Evolutionary conservation across 1,140 invertebrate species (phyloP).

Genomic region (Drosophila lacertosa): DNA sequence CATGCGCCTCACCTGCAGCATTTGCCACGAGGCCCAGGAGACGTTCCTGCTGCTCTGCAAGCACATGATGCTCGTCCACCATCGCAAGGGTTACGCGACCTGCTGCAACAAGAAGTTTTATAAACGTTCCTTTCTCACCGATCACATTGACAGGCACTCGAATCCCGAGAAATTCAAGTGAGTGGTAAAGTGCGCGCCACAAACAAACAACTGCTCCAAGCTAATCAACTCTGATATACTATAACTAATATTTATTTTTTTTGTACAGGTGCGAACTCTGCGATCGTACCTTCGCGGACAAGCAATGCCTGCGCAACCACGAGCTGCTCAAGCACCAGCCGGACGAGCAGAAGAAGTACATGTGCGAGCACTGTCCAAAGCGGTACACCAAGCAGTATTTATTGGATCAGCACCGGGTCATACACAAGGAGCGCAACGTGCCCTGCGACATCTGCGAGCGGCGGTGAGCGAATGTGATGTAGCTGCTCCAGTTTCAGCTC

Average conservation of each 20-base stretch:
- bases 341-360: conserved; percentile 68
- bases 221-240: background rate
- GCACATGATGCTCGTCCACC: conserved; percentile 67
- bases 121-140: conserved; percentile 69
- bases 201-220: background rate
- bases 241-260: background rate
- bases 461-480: conserved; percentile 40
- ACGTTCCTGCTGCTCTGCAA: conserved; percentile 65
- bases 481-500: background rate
- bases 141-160: conserved; percentile 73
- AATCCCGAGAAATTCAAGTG: conserved; percentile 79
- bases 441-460: conserved; percentile 64
- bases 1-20: conserved; percentile 72
- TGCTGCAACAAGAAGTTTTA: conserved; percentile 82
- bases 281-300: conserved; percentile 69
- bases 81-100: conserved; percentile 65
- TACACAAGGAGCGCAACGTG: conserved; percentile 68
- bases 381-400: conserved; percentile 73
- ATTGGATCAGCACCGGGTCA: conserved; percentile 68
- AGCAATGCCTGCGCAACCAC: conserved; percentile 77
- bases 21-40: conserved; percentile 59
- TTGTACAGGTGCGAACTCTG: conserved; percentile 65
- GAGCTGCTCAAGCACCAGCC: conserved; percentile 73
- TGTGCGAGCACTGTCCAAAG: conserved; percentile 70
- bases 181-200: conserved; percentile 63